phyloP scores from a whole-genome alignment of 2,888 invertebrate genomes.

The Pemphredon lugubris region DNA sequence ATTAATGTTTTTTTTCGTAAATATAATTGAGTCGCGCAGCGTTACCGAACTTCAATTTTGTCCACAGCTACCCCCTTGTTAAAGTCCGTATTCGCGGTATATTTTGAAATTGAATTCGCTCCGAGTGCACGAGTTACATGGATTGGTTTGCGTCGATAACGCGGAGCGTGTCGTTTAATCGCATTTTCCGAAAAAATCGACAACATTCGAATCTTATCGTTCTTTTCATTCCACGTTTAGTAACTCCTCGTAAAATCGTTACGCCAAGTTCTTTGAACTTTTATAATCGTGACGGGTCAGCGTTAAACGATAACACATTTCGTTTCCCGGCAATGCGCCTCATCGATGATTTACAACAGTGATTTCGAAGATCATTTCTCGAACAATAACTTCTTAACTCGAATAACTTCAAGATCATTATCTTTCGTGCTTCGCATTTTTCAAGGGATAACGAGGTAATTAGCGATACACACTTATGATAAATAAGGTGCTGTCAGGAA shows the following conservation, averaged over 20 bases:
- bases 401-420: not conserved
- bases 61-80: not conserved
- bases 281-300: no score
- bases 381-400: conserved; percentile 3
- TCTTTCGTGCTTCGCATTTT: conserved; percentile 1
- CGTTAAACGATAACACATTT: no score
- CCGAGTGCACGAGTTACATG: not conserved
- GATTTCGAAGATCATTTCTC: no score
- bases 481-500: not conserved
- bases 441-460: conserved; percentile 3
- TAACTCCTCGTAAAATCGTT: no score
- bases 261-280: no score
- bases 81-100: not conserved
- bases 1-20: not conserved
- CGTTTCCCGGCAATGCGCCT: not conserved
- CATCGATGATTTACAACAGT: not conserved
- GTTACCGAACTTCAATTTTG: not conserved
- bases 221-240: no score
- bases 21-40: no score
- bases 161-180: no score
- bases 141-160: no score
- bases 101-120: not conserved
- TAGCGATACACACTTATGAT: not conserved
- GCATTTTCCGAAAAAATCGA: no score
- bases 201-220: no score